Evolutionary conservation across 2,113 vertebrate species (phyloP).

Genomic region (Isichthys henryi): DNA sequence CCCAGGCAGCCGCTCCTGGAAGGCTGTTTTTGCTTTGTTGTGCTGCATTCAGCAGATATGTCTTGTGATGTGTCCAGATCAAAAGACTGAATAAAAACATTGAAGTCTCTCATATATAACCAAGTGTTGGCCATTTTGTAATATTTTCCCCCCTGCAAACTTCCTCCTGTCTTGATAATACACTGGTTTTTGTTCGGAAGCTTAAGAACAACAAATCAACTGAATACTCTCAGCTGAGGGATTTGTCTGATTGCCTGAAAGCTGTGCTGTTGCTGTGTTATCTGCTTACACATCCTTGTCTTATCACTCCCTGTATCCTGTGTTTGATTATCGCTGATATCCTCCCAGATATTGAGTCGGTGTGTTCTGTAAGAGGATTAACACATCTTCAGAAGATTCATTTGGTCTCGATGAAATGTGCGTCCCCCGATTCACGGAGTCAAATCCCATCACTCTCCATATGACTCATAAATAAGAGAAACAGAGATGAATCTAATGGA

Average conservation of each 20-base stretch:
- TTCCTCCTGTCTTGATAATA: background rate
- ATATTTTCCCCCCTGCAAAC: background rate
- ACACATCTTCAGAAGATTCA: conserved; percentile 48
- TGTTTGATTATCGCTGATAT: conserved; percentile 50
- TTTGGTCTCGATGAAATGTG: conserved; percentile 41
- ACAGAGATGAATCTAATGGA: conserved; percentile 33
- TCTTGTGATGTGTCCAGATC: background rate
- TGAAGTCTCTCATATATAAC: background rate
- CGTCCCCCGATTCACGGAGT: conserved; percentile 30
- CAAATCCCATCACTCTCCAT: conserved; percentile 42
- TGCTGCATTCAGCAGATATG: background rate
- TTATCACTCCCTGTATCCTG: conserved; percentile 21
- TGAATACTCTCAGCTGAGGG: conserved; percentile 15
- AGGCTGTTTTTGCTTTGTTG: background rate
- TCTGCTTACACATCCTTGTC: conserved; percentile 42
- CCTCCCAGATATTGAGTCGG: conserved; percentile 55
- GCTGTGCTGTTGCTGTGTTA: conserved; percentile 38
- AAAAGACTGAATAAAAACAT: background rate
- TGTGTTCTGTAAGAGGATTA: conserved; percentile 55
- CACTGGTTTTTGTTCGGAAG: background rate
- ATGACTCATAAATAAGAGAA: conserved; percentile 39
- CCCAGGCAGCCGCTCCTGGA: background rate
- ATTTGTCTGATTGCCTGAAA: conserved; percentile 13
- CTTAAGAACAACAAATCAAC: conserved; percentile 15
- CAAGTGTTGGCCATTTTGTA: background rate